phyloP scores from a whole-genome alignment of 2,113 vertebrate genomes.

The Psophia crepitans region DNA sequence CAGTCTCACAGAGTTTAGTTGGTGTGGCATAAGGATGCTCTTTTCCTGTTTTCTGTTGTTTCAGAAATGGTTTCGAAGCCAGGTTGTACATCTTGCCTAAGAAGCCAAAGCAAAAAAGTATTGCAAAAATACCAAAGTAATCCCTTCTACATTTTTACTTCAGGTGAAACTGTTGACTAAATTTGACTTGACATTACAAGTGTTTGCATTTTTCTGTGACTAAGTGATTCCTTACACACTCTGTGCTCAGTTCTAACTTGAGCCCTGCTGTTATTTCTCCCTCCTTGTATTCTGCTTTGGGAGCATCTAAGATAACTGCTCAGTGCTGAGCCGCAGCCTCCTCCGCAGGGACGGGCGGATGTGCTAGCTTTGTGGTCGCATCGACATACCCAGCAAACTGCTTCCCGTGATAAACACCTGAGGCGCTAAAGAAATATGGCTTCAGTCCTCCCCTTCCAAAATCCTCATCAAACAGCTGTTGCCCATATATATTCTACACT shows the following conservation, averaged over 20 bases:
- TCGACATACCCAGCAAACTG: background rate
- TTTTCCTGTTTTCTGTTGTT: background rate
- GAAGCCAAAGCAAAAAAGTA: background rate
- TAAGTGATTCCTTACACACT: background rate
- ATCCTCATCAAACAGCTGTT: background rate
- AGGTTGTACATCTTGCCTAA: background rate
- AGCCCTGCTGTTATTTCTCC: background rate
- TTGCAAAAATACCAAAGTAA: background rate
- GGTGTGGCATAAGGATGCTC: background rate
- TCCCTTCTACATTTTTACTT: background rate
- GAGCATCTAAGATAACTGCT: background rate
- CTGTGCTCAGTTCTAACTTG: background rate
- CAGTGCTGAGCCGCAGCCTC: background rate
- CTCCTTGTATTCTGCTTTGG: background rate
- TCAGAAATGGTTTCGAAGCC: background rate
- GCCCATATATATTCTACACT: background rate
- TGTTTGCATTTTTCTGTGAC: background rate
- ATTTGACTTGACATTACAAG: background rate
- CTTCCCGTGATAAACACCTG: background rate
- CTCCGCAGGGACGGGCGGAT: rapidly evolving
- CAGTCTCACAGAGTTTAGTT: background rate
- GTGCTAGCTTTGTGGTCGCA: background rate
- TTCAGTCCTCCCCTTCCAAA: background rate
- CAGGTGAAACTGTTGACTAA: background rate
- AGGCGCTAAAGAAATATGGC: background rate